phyloP scores from a whole-genome alignment of 2,888 invertebrate genomes.

The Brassicogethes aeneus region DNA sequence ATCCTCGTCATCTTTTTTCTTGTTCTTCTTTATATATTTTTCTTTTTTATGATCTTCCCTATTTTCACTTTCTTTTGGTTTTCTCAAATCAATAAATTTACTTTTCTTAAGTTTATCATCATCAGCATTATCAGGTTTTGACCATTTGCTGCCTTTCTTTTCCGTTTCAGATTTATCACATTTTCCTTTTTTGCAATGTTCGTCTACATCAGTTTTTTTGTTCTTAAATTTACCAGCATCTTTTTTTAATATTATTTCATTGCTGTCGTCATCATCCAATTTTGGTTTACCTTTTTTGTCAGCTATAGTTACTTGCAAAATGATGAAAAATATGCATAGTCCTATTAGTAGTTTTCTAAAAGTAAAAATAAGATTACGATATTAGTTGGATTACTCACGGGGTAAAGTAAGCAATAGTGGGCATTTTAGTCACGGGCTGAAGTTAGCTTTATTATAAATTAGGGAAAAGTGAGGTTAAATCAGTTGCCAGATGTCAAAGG shows the following conservation, averaged over 20 bases:
- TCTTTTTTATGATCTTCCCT: slow-evolving; percentile 6
- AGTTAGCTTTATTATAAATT: too few species aligned
- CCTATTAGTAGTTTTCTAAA: too few species aligned
- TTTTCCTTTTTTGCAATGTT: slow-evolving; percentile 5
- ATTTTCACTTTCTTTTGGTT: slow-evolving; percentile 6
- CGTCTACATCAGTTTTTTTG: slow-evolving; percentile 5
- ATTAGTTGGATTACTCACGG: too few species aligned
- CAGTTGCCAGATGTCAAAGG: too few species aligned
- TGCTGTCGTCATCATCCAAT: not conserved
- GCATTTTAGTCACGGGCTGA: too few species aligned
- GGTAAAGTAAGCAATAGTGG: too few species aligned
- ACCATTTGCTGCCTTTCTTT: not conserved
- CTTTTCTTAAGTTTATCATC: slow-evolving; percentile 2
- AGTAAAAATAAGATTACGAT: too few species aligned
- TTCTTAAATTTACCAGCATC: slow-evolving; percentile 4
- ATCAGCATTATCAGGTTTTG: not conserved
- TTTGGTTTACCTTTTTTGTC: not conserved
- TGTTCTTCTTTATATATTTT: slow-evolving; percentile 4
- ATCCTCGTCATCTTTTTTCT: slow-evolving; percentile 1
- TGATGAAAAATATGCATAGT: not conserved
- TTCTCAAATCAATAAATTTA: slow-evolving; percentile 6
- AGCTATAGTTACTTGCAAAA: not conserved
- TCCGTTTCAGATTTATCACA: not conserved
- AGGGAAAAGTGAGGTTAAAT: too few species aligned
- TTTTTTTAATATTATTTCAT: too few species aligned